A percentile compares a stretch with the other conserved stretches of the same genome.
Conservation (phyloP, 2,888 invertebrate genomes). For the Lasioglossum calceatum region DNA sequence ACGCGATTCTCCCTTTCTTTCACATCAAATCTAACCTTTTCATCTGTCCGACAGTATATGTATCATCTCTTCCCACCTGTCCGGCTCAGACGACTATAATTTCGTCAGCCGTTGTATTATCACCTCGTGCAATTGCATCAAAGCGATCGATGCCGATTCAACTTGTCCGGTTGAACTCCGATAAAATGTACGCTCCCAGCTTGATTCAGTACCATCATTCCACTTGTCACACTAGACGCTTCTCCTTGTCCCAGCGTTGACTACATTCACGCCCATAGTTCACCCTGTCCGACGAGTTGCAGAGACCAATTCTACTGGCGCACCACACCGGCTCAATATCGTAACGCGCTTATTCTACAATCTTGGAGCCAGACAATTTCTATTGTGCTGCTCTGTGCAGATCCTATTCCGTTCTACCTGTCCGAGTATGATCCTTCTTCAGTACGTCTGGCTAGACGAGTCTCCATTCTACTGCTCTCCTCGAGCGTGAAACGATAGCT, state of each 20-base stretch:
- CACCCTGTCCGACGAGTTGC: background rate
- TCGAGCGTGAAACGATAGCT: background rate
- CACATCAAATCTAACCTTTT: background rate
- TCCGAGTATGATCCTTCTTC: background rate
- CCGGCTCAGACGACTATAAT: background rate
- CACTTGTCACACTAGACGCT: background rate
- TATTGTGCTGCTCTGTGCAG: background rate
- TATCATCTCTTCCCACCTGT: background rate
- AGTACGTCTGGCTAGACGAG: background rate
- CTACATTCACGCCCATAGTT: background rate
- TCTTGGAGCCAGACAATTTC: background rate
- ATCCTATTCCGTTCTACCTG: background rate
- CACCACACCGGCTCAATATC: background rate
- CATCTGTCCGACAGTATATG: background rate
- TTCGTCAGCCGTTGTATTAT: background rate
- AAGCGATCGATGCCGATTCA: background rate
- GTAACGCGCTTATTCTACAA: slow-evolving; percentile 6
- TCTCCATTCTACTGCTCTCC: background rate
- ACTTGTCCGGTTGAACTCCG: background rate
- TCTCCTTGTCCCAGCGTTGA: background rate
- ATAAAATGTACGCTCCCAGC: background rate
- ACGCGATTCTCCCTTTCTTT: background rate
- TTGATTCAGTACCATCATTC: background rate
- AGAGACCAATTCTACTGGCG: background rate
- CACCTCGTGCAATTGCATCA: background rate